Percentiles rank a stretch among this genome's conserved stretches.
Conservation (phyloP, 2,888 invertebrate species). For the Trissoscelio sp. region DNA sequence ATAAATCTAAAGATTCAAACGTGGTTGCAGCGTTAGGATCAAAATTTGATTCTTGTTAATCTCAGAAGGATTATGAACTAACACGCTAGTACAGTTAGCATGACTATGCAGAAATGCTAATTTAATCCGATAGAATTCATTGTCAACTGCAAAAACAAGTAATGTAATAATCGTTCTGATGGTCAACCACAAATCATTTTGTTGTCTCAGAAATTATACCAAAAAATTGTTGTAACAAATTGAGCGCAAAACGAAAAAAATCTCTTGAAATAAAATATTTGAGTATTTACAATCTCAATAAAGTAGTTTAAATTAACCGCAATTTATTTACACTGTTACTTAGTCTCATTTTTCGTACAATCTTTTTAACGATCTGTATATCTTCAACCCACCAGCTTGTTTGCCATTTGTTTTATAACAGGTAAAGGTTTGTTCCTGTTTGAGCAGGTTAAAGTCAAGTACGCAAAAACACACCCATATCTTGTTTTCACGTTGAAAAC, state of each 20-base stretch:
- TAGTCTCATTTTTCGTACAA: constrained; percentile 42
- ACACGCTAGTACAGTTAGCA: constrained; percentile 17
- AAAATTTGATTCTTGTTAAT: constrained; percentile 28
- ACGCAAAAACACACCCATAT: constrained; percentile 39
- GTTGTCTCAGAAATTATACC: background rate
- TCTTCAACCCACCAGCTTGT: constrained; percentile 3
- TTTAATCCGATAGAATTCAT: constrained; percentile 35
- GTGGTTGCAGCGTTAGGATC: background rate
- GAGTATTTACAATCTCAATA: constrained; percentile 4
- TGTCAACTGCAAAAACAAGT: background rate
- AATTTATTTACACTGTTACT: constrained; percentile 34
- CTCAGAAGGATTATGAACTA: constrained; percentile 26
- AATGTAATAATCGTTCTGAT: constrained; percentile 6
- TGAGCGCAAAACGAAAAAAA: background rate
- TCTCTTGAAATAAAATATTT: background rate
- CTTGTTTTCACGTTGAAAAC: constrained; percentile 47
- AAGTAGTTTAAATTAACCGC: constrained; percentile 30
- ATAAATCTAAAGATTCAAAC: constrained; percentile 2
- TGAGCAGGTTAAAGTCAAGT: constrained; percentile 49
- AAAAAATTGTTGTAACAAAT: background rate
- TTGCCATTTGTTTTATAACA: constrained; percentile 41
- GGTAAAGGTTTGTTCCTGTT: constrained; percentile 28
- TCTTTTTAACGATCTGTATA: constrained; percentile 43
- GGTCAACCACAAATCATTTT: background rate
- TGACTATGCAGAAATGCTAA: constrained; percentile 23